These are phyloP conservation scores for Malacoraja senta DNA, from an alignment of 2,797 vertebrate genomes.

Conservation along the genomic window DNA sequence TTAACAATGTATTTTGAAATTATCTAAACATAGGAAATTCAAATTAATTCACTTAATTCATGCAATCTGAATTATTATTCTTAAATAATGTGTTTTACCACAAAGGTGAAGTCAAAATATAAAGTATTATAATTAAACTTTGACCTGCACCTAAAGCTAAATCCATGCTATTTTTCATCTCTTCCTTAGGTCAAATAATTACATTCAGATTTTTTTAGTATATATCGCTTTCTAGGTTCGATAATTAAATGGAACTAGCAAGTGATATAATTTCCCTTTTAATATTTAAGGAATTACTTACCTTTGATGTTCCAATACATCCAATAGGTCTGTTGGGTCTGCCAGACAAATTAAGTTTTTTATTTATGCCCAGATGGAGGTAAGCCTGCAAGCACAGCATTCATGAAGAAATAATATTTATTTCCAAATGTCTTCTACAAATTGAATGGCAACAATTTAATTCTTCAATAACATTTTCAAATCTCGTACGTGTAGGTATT, in stretches of 20 bases:
- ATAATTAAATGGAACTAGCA: slow-evolving; percentile 20
- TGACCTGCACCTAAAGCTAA: too few species aligned
- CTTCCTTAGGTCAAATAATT: not conserved
- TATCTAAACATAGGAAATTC: not conserved
- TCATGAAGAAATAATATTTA: not conserved
- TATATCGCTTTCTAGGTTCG: not conserved
- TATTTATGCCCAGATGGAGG: slow-evolving; percentile 83
- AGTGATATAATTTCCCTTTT: slow-evolving; percentile 48
- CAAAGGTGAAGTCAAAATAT: not conserved
- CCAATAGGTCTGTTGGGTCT: slow-evolving; percentile 89
- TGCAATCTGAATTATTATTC: not conserved
- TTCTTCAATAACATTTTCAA: not conserved
- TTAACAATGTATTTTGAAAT: not conserved
- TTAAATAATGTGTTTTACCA: not conserved
- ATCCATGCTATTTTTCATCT: not conserved
- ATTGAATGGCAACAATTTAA: not conserved
- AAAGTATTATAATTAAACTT: not conserved
- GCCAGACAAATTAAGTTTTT: slow-evolving; percentile 84
- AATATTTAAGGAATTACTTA: slow-evolving; percentile 45
- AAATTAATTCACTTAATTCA: not conserved
- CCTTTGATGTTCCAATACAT: slow-evolving; percentile 96
- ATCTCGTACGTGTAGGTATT: not conserved
- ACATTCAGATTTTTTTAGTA: not conserved
- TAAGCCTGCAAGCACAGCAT: slow-evolving; percentile 70
- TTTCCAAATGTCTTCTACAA: not conserved